phyloP scores from a whole-genome alignment of 1,140 invertebrate species.

The Heliconius himera region DNA sequence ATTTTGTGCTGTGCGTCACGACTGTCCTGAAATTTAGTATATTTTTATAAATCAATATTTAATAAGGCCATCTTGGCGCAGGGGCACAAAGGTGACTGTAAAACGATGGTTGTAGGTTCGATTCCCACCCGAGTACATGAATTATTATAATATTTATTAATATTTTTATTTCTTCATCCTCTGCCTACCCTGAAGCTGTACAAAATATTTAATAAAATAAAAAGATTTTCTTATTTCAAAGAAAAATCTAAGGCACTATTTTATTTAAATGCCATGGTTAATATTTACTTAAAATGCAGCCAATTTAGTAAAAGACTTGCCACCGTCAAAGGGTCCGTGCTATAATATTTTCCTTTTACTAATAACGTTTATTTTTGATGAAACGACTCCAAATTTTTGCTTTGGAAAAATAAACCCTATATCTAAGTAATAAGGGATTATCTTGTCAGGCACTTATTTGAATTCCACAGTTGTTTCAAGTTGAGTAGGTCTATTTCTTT shows the following conservation, averaged over 20 bases:
- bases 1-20: no score
- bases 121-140: no score
- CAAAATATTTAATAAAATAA: neutral
- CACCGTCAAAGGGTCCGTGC: constrained; percentile 59
- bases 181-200: no score
- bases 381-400: constrained; percentile 29
- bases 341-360: constrained; percentile 42
- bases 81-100: no score
- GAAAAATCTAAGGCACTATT: neutral
- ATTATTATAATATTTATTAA: no score
- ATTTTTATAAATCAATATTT: neutral
- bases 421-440: constrained; percentile 42
- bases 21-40: no score
- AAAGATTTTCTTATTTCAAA: neutral
- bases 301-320: constrained; percentile 66
- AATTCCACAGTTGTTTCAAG: constrained; percentile 58
- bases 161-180: no score
- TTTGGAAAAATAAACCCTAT: constrained; percentile 44
- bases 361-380: constrained; percentile 68
- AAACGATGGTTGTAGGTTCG: no score
- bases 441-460: constrained; percentile 36
- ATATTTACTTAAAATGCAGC: constrained; percentile 43
- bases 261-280: constrained; percentile 22
- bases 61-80: neutral
- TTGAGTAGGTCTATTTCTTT: constrained; percentile 77